Evolutionary conservation across 2,888 invertebrate genomes (phyloP).

Genomic region (Glaucopsyche alexis): DNA sequence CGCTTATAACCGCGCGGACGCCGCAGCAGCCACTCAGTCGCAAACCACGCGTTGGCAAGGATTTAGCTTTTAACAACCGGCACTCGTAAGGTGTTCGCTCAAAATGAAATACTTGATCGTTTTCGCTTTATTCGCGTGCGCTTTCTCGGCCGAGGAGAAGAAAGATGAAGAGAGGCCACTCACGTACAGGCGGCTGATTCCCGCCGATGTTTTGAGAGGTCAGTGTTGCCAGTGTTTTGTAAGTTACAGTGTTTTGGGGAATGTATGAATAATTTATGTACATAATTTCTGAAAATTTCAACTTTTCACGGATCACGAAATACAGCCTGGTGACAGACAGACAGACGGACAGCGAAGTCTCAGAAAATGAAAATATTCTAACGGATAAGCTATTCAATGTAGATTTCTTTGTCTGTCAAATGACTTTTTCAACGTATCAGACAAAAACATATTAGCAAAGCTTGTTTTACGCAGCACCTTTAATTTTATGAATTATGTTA

Average conservation of each 20-base stretch:
- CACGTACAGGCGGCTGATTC: slow-evolving; percentile 90
- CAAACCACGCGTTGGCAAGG: slow-evolving; percentile 52
- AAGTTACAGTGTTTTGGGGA: neutral
- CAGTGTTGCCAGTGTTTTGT: slow-evolving; percentile 52
- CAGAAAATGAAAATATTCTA: too few species aligned
- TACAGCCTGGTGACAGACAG: too few species aligned
- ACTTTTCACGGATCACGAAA: too few species aligned
- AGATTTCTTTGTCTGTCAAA: too few species aligned
- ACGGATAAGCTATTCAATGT: too few species aligned
- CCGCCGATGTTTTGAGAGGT: slow-evolving; percentile 95
- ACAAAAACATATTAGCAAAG: too few species aligned
- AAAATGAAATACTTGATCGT: slow-evolving; percentile 80
- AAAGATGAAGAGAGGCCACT: slow-evolving; percentile 82
- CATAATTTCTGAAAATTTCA: too few species aligned
- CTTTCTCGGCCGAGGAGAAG: slow-evolving; percentile 79
- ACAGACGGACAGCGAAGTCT: too few species aligned
- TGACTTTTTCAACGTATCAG: too few species aligned
- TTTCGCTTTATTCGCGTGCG: slow-evolving; percentile 73
- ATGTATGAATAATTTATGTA: neutral
- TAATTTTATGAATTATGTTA: too few species aligned
- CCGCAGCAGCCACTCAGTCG: slow-evolving; percentile 63
- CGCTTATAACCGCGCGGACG: slow-evolving; percentile 65
- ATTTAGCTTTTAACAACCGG: slow-evolving; percentile 49
- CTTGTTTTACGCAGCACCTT: neutral
- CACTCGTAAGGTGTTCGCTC: slow-evolving; percentile 53